Conservation (phyloP, 53 echinoderm and acorn worm genomes). For the Astropecten irregularis region DNA sequence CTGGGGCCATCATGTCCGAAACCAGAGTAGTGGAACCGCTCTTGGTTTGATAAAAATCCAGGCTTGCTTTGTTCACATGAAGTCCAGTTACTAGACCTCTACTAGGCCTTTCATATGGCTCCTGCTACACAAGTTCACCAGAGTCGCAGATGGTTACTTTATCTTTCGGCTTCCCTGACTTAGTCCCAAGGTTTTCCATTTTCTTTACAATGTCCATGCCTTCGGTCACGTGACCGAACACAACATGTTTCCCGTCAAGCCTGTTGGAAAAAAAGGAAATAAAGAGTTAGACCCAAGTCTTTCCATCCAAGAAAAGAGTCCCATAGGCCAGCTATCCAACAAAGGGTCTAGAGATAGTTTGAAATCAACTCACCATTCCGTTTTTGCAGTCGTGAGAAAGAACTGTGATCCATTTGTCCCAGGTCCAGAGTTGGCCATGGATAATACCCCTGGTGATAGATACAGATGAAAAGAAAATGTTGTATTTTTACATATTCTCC, state of each 20-base stretch:
- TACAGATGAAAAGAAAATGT: too few species aligned
- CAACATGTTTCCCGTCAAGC: constrained; percentile 94
- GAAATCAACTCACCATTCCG: constrained; percentile 91
- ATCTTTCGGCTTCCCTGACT: constrained; percentile 86
- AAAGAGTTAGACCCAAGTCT: too few species aligned
- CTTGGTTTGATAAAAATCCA: too few species aligned
- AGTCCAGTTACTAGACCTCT: too few species aligned
- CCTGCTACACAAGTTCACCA: constrained; percentile 96
- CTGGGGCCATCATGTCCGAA: too few species aligned
- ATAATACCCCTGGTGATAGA: constrained; percentile 63
- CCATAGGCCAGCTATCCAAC: too few species aligned
- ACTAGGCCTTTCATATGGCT: too few species aligned
- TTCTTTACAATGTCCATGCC: constrained; percentile 91
- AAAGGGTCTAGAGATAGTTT: too few species aligned
- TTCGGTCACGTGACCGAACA: constrained; percentile 95
- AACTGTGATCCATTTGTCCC: constrained; percentile 94
- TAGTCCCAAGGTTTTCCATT: constrained; percentile 85
- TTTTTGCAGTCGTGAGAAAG: constrained; percentile 93
- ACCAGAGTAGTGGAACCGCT: too few species aligned
- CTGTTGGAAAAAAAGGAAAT: constrained; percentile 45
- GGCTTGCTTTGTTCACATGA: too few species aligned
- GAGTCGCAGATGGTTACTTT: constrained; percentile 86
- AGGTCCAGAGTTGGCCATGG: constrained; percentile 96
- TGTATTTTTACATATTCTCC: too few species aligned
- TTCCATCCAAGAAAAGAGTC: too few species aligned